Evolutionary conservation across 2,113 vertebrate genomes (phyloP).

Genomic region (Dasyornis broadbenti): DNA sequence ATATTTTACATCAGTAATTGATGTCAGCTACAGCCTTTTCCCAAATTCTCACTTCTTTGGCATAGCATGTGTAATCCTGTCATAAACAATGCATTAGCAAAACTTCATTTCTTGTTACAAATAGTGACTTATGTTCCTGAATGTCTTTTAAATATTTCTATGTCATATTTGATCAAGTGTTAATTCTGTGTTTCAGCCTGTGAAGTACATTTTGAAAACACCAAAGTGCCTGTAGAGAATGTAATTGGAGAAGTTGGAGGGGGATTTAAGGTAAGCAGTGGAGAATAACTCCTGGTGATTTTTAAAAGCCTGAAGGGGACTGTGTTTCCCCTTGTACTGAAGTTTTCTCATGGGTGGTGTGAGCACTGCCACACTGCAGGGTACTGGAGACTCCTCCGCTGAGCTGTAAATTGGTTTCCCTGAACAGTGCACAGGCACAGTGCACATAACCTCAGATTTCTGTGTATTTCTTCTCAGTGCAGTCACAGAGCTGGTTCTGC

Average conservation of each 20-base stretch:
- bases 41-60: neutral
- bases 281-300: neutral
- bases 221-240: slow-evolving; percentile 90
- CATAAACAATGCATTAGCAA: neutral
- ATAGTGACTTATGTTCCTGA: neutral
- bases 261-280: slow-evolving; percentile 90
- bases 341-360: neutral
- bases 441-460: neutral
- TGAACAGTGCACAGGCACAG: neutral
- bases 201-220: slow-evolving; percentile 91
- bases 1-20: neutral
- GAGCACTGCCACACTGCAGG: neutral
- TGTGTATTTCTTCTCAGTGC: neutral
- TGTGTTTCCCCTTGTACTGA: no score
- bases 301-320: neutral
- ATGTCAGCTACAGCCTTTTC: neutral
- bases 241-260: slow-evolving; percentile 92
- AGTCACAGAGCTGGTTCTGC: neutral
- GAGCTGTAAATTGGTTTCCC: neutral
- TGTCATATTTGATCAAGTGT: neutral
- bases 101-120: neutral
- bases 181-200: slow-evolving; percentile 77
- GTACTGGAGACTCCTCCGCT: no score
- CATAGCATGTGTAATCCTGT: neutral
- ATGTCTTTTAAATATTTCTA: neutral